Conservation (phyloP, 1,140 invertebrate species). For the Anagrus nilaparvatae region DNA sequence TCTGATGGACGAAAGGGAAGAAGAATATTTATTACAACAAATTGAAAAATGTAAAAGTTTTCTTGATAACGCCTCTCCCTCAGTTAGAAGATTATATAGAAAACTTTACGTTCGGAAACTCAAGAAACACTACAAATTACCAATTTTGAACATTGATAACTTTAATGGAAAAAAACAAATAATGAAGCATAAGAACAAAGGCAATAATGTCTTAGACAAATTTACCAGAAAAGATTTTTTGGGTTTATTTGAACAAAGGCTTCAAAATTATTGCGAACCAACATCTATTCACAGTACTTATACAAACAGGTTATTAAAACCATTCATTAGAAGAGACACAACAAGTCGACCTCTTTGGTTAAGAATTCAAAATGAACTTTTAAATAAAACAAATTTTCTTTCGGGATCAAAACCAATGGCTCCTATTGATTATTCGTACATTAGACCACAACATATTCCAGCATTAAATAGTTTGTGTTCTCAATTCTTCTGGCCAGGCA, state of each 20-base stretch:
- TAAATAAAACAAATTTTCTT: conserved; percentile 44
- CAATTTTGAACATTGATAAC: conserved; percentile 48
- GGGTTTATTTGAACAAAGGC: conserved; percentile 33
- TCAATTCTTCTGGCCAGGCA: conserved; percentile 83
- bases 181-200: conserved; percentile 15
- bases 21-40: conserved; percentile 44
- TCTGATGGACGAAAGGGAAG: conserved; percentile 48
- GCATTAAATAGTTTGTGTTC: conserved; percentile 73
- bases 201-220: conserved; percentile 37
- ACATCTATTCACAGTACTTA: conserved; percentile 50
- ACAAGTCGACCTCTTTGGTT: conserved; percentile 57
- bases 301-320: conserved; percentile 59
- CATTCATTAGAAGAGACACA: conserved; percentile 65
- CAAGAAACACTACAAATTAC: conserved; percentile 47
- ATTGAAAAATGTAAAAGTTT: conserved; percentile 34
- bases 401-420: conserved; percentile 36
- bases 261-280: conserved; percentile 44
- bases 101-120: conserved; percentile 52
- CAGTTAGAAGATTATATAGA: conserved; percentile 42
- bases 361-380: conserved; percentile 58
- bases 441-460: conserved; percentile 77
- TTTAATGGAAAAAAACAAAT: conserved; percentile 19
- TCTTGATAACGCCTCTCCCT: conserved; percentile 30
- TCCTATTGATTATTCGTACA: conserved; percentile 76
- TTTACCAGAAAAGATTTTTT: conserved; percentile 33